Percentiles rank a stretch among this genome's conserved stretches.
Evolutionary conservation across 2,113 vertebrate genomes (phyloP).

Genomic region (Hypomesus transpacificus): DNA sequence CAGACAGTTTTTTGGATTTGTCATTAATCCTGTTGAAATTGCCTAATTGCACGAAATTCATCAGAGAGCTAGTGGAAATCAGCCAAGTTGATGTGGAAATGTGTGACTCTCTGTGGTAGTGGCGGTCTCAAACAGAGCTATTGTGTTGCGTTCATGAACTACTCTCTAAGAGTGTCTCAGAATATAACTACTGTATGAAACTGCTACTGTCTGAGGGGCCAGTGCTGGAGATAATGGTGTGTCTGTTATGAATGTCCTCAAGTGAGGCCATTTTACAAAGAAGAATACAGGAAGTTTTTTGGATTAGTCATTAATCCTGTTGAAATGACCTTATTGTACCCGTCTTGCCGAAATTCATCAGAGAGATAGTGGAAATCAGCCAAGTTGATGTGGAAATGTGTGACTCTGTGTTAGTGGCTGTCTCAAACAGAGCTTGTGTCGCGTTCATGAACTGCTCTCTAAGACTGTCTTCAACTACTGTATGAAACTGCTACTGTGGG

Average conservation of each 20-base stretch:
- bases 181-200: slow-evolving; percentile 42
- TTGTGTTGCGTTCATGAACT: slow-evolving; percentile 49
- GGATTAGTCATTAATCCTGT: slow-evolving; percentile 39
- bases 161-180: slow-evolving; percentile 34
- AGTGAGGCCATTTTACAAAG: slow-evolving; percentile 44
- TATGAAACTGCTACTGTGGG: slow-evolving; percentile 42
- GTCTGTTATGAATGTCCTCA: slow-evolving; percentile 38
- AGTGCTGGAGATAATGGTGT: slow-evolving; percentile 39
- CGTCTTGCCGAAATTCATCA: slow-evolving; percentile 46
- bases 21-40: slow-evolving; percentile 41
- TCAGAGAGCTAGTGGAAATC: slow-evolving; percentile 51
- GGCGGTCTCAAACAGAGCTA: slow-evolving; percentile 49
- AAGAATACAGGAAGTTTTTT: slow-evolving; percentile 26
- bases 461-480: slow-evolving; percentile 32
- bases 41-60: slow-evolving; percentile 48
- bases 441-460: slow-evolving; percentile 45
- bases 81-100: slow-evolving; percentile 55
- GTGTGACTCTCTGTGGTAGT: slow-evolving; percentile 52
- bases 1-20: slow-evolving; percentile 31
- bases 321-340: slow-evolving; percentile 47
- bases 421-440: slow-evolving; percentile 51
- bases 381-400: slow-evolving; percentile 54
- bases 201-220: slow-evolving; percentile 32
- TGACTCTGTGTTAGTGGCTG: slow-evolving; percentile 52
- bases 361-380: slow-evolving; percentile 51